These are phyloP conservation scores for Syngnathus floridae DNA, from an alignment of 2,113 vertebrate genomes.

Conservation along the genomic window DNA sequence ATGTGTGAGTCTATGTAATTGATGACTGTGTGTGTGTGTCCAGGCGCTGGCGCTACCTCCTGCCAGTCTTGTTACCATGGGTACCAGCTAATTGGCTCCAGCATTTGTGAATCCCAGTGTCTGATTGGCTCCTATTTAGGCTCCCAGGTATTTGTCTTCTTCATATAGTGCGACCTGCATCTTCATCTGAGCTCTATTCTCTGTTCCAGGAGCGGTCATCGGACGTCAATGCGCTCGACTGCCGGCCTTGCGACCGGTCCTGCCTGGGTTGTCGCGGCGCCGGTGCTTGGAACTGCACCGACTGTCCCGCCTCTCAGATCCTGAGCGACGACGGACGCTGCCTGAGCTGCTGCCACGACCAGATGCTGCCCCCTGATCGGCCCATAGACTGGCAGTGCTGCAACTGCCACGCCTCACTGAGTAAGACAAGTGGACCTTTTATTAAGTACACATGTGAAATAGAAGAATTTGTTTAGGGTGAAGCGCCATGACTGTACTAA, in stretches of 20 bases:
- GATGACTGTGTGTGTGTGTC: background rate
- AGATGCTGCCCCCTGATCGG: background rate
- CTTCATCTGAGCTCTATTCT: background rate
- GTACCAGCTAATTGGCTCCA: constrained; percentile 58
- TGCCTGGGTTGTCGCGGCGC: constrained; percentile 84
- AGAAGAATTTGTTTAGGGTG: background rate
- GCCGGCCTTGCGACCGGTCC: constrained; percentile 74
- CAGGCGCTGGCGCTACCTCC: constrained; percentile 64
- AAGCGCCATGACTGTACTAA: background rate
- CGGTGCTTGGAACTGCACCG: constrained; percentile 74
- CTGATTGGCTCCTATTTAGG: constrained; percentile 71
- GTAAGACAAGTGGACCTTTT: constrained; percentile 52
- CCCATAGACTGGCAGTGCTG: constrained; percentile 75
- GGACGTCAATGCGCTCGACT: constrained; percentile 54
- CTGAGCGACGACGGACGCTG: constrained; percentile 79
- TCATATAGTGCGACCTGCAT: background rate
- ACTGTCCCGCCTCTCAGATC: constrained; percentile 69
- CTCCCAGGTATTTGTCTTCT: constrained; percentile 54
- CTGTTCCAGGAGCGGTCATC: constrained; percentile 18
- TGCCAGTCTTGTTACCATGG: constrained; percentile 79
- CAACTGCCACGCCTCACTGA: constrained; percentile 69
- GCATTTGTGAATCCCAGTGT: constrained; percentile 74
- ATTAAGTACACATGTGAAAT: background rate
- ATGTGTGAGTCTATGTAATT: background rate
- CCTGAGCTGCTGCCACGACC: constrained; percentile 75